Conservation (phyloP, 2,888 invertebrate genomes). For the Sphaerophoria rueppellii region DNA sequence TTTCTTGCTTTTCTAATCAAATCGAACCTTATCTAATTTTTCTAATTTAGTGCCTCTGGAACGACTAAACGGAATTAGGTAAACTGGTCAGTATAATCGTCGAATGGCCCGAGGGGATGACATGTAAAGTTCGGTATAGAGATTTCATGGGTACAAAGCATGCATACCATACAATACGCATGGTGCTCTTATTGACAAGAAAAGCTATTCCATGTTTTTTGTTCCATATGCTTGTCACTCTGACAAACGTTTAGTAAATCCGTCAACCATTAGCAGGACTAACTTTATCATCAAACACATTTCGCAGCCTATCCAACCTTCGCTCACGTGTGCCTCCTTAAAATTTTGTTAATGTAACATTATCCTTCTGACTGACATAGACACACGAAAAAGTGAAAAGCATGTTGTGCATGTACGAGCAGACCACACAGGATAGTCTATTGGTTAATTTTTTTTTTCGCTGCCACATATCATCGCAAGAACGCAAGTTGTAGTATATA, state of each 20-base stretch:
- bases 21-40: too few species aligned
- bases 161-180: too few species aligned
- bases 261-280: conserved; percentile 58
- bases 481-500: conserved; percentile 42
- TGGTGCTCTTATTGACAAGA: too few species aligned
- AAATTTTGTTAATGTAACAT: conserved; percentile 61
- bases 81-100: too few species aligned
- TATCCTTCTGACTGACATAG: conserved; percentile 38
- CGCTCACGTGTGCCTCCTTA: not conserved
- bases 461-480: conserved; percentile 12
- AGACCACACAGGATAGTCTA: not conserved
- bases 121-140: too few species aligned
- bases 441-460: conserved; percentile 30
- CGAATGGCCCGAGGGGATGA: too few species aligned
- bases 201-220: too few species aligned
- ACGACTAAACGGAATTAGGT: too few species aligned
- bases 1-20: too few species aligned
- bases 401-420: conserved; percentile 19
- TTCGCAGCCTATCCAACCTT: conserved; percentile 42
- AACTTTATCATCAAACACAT: conserved; percentile 30
- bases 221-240: not conserved
- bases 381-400: conserved; percentile 11
- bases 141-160: too few species aligned
- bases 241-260: not conserved
- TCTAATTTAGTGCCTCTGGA: too few species aligned